Evolutionary conservation across 2,113 vertebrate genomes (phyloP).

Genomic region (Carassius gibelio): DNA sequence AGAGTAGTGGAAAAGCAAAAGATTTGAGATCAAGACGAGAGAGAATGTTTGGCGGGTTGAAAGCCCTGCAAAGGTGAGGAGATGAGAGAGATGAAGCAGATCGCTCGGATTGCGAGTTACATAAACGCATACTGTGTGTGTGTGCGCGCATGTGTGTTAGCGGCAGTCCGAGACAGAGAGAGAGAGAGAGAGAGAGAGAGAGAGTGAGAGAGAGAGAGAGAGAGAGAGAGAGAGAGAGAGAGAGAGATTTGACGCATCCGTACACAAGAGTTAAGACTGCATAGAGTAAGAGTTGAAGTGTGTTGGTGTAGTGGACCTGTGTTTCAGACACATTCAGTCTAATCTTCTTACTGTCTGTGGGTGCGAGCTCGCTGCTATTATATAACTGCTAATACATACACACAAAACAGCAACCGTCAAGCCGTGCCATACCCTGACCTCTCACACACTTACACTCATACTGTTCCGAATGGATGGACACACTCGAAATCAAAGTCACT

Average conservation of each 20-base stretch:
- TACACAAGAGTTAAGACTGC: neutral
- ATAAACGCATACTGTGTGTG: slow-evolving; percentile 41
- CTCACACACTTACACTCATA: slow-evolving; percentile 33
- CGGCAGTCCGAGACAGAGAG: neutral
- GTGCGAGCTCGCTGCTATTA: slow-evolving; percentile 51
- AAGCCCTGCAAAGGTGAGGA: slow-evolving; percentile 29
- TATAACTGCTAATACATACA: slow-evolving; percentile 58
- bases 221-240: neutral
- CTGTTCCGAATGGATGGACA: slow-evolving; percentile 14
- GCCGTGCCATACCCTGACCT: slow-evolving; percentile 15
- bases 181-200: neutral
- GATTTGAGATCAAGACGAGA: slow-evolving; percentile 39
- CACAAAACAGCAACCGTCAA: slow-evolving; percentile 32
- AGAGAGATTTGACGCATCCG: slow-evolving; percentile 12
- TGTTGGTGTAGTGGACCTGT: slow-evolving; percentile 27
- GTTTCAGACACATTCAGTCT: slow-evolving; percentile 46
- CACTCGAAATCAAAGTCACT: neutral
- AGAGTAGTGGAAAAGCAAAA: slow-evolving; percentile 1
- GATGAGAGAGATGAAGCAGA: slow-evolving; percentile 32
- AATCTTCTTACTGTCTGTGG: slow-evolving; percentile 62
- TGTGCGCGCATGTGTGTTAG: neutral
- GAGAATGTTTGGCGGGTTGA: slow-evolving; percentile 1
- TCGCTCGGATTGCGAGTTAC: slow-evolving; percentile 21
- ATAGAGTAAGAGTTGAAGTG: slow-evolving; percentile 40
- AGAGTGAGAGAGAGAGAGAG: neutral